Evolutionary conservation across 2,888 invertebrate genomes (phyloP), one percentile per base, ranked within the genome.

Genomic region (Synanthedon myopaeformis): DNA sequence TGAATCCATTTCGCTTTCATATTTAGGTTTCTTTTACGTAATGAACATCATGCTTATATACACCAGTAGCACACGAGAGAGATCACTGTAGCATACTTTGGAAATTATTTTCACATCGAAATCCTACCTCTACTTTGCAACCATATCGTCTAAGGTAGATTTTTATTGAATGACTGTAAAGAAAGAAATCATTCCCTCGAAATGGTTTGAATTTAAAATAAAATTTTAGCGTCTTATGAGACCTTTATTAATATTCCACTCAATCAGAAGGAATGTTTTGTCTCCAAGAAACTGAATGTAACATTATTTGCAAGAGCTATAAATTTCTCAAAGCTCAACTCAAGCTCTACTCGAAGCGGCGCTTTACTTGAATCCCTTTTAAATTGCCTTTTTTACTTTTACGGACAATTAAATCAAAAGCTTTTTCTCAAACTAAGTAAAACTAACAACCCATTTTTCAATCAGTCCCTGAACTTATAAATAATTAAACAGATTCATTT

Each of bases 281-380:
- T 59, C 55, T 56, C 55, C 57, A 56, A 57, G 65, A 64, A 63
- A 64, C 58, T 60, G 65, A 59, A 59, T 57, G 59, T 61, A 63
- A 70, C 67, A 74, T 76, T 74, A 72, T 78, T 77, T 74, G 73
- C 63, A 69, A 72, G 67, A 56, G 72, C 72, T 64, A 76, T 77
- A 77, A 77, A 78, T 77, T 72, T 69, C 66, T 69, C 66, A 63
- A 69, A 70, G 72, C 67, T 67, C 64, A 64, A 60, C 55, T 61
- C 57, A 60, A 60, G 61, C 58, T 51, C 62, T 54, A 56, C 59
- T 62, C 62, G 56, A 57, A 60, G 54, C 57, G 48, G 59, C 53
- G 60, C 58, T 60, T 59, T 60, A 45, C 57, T 55, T 55, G 59
- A 63, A 70, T 66, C 65, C 61, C 62, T 60, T 54, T 68, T 60